A percentile compares a stretch with the other conserved stretches of the same genome.
Conservation (phyloP, 92 coral and sea anemone genomes). For the Chrysogorgia sp. region DNA sequence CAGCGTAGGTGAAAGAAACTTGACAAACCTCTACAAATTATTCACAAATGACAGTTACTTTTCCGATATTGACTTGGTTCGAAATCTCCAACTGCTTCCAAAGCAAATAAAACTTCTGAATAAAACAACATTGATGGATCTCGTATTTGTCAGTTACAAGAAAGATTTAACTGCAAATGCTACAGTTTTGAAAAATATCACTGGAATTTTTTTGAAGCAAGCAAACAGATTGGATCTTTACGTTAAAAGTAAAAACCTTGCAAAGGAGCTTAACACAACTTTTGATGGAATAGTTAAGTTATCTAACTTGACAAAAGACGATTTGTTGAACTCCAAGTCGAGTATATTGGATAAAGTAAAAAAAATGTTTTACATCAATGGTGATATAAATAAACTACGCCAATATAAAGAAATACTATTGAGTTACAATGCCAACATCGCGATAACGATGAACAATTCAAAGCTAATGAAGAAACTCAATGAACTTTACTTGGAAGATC, state of each 20-base stretch:
- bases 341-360: background rate
- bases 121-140: conserved; percentile 10
- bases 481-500: background rate
- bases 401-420: conserved; percentile 16
- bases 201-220: conserved; percentile 20
- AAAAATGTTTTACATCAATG: conserved; percentile 3
- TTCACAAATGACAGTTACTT: conserved; percentile 13
- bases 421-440: conserved; percentile 9
- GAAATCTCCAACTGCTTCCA: conserved; percentile 17
- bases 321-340: conserved; percentile 11
- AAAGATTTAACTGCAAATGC: conserved; percentile 6
- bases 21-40: conserved; percentile 7
- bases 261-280: conserved; percentile 49
- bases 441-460: background rate
- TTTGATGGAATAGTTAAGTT: conserved; percentile 12
- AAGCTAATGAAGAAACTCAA: conserved; percentile 2
- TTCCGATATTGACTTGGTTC: conserved; percentile 34
- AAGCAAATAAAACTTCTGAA: conserved; percentile 18
- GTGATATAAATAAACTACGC: background rate
- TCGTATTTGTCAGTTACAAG: conserved; percentile 19
- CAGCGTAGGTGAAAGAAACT: background rate
- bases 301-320: conserved; percentile 4
- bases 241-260: conserved; percentile 46
- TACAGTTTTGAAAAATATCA: conserved; percentile 1
- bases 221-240: conserved; percentile 27